Evolutionary conservation across 2,888 invertebrate species (phyloP).

Genomic region (Clivina fossor): DNA sequence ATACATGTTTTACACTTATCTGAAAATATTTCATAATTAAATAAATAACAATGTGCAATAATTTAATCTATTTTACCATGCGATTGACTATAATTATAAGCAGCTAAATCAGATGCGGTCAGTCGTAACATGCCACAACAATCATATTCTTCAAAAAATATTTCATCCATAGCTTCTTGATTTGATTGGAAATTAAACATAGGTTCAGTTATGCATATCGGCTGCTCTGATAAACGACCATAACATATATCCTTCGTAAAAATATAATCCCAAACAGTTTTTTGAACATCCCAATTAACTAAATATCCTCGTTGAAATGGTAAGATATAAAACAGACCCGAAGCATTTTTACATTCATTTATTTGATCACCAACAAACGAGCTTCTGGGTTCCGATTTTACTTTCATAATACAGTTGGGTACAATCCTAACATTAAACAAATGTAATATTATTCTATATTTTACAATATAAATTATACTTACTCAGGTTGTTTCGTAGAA

Average conservation of each 20-base stretch:
- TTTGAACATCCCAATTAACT: slow-evolving; percentile 95
- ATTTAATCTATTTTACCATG: too few relatives aligned
- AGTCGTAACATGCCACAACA: slow-evolving; percentile 79
- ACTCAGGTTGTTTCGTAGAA: slow-evolving; percentile 67
- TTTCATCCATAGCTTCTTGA: slow-evolving; percentile 92
- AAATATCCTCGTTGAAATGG: slow-evolving; percentile 95
- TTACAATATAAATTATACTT: slow-evolving; percentile 40
- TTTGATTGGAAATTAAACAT: slow-evolving; percentile 89
- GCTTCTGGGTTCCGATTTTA: slow-evolving; percentile 91
- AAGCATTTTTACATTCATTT: slow-evolving; percentile 94
- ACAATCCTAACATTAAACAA: slow-evolving; percentile 60
- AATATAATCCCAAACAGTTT: slow-evolving; percentile 94
- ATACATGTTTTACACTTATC: slow-evolving; percentile 52
- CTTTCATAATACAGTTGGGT: slow-evolving; percentile 97
- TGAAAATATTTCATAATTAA: slow-evolving; percentile 21
- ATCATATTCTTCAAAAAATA: slow-evolving; percentile 97
- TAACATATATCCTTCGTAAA: slow-evolving; percentile 84
- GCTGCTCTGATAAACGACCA: slow-evolving; percentile 74
- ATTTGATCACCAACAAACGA: slow-evolving; percentile 94
- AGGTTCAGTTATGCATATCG: slow-evolving; percentile 90
- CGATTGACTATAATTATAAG: slow-evolving; percentile 62
- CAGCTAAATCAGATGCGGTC: slow-evolving; percentile 79
- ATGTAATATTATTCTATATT: slow-evolving; percentile 7
- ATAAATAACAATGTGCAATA: neutral
- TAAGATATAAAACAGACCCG: slow-evolving; percentile 89